A percentile compares a stretch with the other conserved stretches of the same genome.
Conservation (phyloP, 1,140 invertebrate genomes). For the Plodia interpunctella region DNA sequence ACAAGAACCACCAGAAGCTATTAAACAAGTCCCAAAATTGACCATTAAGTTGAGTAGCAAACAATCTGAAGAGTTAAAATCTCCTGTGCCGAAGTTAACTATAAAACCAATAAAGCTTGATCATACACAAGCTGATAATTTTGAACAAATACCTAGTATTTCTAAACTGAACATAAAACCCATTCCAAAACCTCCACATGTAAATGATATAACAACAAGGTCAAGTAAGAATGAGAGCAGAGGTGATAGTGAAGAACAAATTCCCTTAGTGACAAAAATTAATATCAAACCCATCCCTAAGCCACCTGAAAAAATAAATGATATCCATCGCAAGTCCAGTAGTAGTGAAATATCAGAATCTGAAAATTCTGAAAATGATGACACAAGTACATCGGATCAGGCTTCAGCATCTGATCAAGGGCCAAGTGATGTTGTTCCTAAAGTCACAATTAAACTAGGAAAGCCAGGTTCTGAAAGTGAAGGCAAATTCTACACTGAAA, state of each 20-base stretch:
- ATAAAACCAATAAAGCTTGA: conserved; percentile 63
- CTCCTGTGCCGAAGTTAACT: conserved; percentile 62
- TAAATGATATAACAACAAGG: conserved; percentile 22
- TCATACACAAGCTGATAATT: conserved; percentile 1
- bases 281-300: conserved; percentile 70
- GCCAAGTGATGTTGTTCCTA: conserved; percentile 55
- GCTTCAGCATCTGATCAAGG: conserved; percentile 62
- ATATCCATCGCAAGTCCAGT: conserved; percentile 65
- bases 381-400: conserved; percentile 67
- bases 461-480: conserved; percentile 66
- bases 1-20: conserved; percentile 22
- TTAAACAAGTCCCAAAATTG: conserved; percentile 65
- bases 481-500: conserved; percentile 67
- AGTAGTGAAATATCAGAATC: conserved; percentile 75
- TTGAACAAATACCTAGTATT: conserved; percentile 23
- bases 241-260: conserved; percentile 22
- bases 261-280: conserved; percentile 62
- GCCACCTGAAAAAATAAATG: conserved; percentile 64
- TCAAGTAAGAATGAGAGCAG: neutral
- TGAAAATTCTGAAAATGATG: conserved; percentile 74
- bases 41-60: conserved; percentile 63
- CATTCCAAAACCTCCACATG: conserved; percentile 34
- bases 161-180: conserved; percentile 51
- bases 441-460: conserved; percentile 71
- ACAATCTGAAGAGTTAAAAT: conserved; percentile 55